These are phyloP conservation scores for Salvelinus fontinalis DNA, from an alignment of 2,113 vertebrate genomes.

Conservation along the genomic window DNA sequence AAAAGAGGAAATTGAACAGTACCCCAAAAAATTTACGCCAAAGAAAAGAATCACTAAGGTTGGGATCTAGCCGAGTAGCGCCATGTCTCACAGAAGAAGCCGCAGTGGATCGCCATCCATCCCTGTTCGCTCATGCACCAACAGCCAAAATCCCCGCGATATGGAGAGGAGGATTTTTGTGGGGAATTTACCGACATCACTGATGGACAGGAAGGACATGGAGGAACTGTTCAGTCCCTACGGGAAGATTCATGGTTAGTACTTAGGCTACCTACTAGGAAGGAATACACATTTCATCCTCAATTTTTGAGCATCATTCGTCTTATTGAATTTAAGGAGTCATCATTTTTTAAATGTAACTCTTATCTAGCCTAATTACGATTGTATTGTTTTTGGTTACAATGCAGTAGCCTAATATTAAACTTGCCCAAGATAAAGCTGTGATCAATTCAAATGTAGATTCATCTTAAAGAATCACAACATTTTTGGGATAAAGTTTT, in stretches of 20 bases:
- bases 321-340: too few relatives aligned
- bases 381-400: too few relatives aligned
- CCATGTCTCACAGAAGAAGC: slow-evolving; percentile 86
- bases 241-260: slow-evolving; percentile 86
- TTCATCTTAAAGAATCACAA: too few relatives aligned
- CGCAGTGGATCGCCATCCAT: slow-evolving; percentile 68
- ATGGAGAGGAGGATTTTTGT: slow-evolving; percentile 91
- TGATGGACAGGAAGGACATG: slow-evolving; percentile 87
- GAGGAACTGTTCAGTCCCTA: slow-evolving; percentile 83
- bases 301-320: slow-evolving; percentile 10
- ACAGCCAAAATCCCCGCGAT: slow-evolving; percentile 83
- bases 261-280: slow-evolving; percentile 48
- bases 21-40: neutral
- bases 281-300: slow-evolving; percentile 24
- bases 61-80: slow-evolving; percentile 34
- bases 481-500: too few relatives aligned
- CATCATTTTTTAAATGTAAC: too few relatives aligned
- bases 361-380: too few relatives aligned
- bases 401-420: too few relatives aligned
- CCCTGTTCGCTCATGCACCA: slow-evolving; percentile 70
- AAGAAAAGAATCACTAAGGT: neutral
- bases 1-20: neutral
- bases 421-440: too few relatives aligned
- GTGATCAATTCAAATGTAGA: too few relatives aligned
- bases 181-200: slow-evolving; percentile 86